phyloP scores from a whole-genome alignment of 2,797 vertebrate genomes.

The Enteromius thamalakanensis region DNA sequence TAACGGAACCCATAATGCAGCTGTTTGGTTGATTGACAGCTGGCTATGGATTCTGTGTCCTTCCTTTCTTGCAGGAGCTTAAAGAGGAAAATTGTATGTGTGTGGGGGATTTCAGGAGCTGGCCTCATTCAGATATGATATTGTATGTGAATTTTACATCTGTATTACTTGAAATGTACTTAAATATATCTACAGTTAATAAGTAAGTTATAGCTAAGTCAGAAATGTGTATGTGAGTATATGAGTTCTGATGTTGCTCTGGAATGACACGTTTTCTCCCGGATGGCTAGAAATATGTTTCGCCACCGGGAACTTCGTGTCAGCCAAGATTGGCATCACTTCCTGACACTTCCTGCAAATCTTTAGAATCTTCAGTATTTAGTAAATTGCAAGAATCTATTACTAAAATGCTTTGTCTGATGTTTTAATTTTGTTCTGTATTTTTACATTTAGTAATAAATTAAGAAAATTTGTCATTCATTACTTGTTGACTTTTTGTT shows the following conservation, averaged over 20 bases:
- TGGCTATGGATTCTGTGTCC: conserved; percentile 95
- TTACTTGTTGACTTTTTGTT: not conserved
- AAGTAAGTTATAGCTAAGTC: not conserved
- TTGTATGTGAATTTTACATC: not conserved
- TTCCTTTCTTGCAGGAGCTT: conserved; percentile 72
- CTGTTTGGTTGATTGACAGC: conserved; percentile 86
- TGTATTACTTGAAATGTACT: not conserved
- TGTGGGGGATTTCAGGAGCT: not conserved
- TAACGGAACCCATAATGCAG: conserved; percentile 99
- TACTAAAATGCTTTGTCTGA: not conserved
- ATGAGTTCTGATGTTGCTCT: conserved; percentile 76
- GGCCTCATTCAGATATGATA: not conserved
- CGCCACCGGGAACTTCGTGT: conserved; percentile 97
- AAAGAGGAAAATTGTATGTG: not conserved
- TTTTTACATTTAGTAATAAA: conserved; percentile 12
- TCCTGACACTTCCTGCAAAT: conserved; percentile 13
- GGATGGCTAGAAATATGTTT: conserved; percentile 83
- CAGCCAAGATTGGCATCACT: conserved; percentile 83
- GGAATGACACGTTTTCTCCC: conserved; percentile 99
- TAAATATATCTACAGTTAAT: not conserved
- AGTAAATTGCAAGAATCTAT: not conserved
- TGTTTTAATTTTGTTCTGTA: not conserved
- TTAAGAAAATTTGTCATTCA: not conserved
- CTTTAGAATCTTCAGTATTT: not conserved
- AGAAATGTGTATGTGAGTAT: not conserved